Evolutionary conservation across 2,113 vertebrate species (phyloP), one percentile per base, ranked within the genome.

Genomic region (Myxocyprinus asiaticus): DNA sequence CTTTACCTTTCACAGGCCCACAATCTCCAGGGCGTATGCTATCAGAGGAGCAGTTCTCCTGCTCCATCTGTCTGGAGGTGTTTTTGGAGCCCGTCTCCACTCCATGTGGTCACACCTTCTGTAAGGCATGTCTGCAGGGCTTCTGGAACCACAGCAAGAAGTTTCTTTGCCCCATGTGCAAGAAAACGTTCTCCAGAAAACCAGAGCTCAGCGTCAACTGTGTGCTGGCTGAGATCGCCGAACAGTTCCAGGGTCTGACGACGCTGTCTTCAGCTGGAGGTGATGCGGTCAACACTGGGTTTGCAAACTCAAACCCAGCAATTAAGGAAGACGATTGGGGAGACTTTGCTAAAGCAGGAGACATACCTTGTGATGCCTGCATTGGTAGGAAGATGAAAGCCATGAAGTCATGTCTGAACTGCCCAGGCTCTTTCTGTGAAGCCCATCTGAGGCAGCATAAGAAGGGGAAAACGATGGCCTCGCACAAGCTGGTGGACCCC

Each of bases 91-190:
- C 97, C 0, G 92, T 95, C n/a, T 96, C 95, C 5, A 93, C 95
- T 0, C 90, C 91, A 0, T 98, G 97, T 1, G 96, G 97, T 5
- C 97, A 99, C 91, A 98, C 91, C 87, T 98, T 96, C 92, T 98
- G 97, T 87, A 88, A 88, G 81, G 55, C 62, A 14, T 99, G 97
- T 85, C 94, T 98, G 81, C 58, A 84, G 68, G 81, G 90, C 81
- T 93, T 94, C 88, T 94, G 94, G 95, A 85, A 84, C 85, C 86
- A 89, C 80, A 83, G 88, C 59, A 87, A 90, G 71, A 87, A 84
- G 84, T 88, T 90, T 74, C 15, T 22, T 0, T 98, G 97, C 79
- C 97, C 97, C 0, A 89, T 94, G 83, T 99, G 97, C 89, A 94
- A 97, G 77, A 85, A 91, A 79, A 56, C 0, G 79, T 95, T 94